Percentiles rank a stretch among this genome's conserved stretches.
Evolutionary conservation across 1,140 invertebrate species (phyloP).

Genomic region (Calephelis nemesis): DNA sequence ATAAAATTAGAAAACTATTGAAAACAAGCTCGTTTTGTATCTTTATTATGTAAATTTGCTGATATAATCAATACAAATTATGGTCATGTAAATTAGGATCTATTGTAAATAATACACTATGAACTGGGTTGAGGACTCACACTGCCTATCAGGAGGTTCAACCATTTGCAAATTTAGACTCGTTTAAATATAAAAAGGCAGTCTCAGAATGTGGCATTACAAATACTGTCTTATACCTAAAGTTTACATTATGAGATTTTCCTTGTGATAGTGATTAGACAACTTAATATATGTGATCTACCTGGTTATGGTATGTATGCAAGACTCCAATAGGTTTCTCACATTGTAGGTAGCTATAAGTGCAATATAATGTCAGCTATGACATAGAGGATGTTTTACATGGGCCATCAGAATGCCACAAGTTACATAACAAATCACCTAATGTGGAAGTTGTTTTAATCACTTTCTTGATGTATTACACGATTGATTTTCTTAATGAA

Average conservation of each 20-base stretch:
- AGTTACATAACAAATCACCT: neutral
- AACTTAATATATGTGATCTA: constrained; percentile 75
- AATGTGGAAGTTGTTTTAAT: constrained; percentile 8
- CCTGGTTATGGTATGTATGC: constrained; percentile 67
- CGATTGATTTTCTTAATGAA: no score
- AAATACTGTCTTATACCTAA: constrained; percentile 76
- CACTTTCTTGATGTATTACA: no score
- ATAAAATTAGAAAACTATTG: constrained; percentile 44
- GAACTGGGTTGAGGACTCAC: constrained; percentile 65
- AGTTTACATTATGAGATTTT: constrained; percentile 77
- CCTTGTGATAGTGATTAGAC: constrained; percentile 76
- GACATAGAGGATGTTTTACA: constrained; percentile 32
- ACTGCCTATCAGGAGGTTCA: constrained; percentile 57
- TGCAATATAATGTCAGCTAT: constrained; percentile 73
- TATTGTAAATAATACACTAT: constrained; percentile 73
- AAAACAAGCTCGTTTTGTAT: constrained; percentile 74
- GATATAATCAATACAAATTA: constrained; percentile 80
- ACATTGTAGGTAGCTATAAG: constrained; percentile 63
- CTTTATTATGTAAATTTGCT: constrained; percentile 81
- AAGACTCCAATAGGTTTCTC: constrained; percentile 59
- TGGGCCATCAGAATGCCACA: no score
- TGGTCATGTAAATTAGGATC: constrained; percentile 75
- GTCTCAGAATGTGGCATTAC: constrained; percentile 77
- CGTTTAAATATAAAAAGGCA: constrained; percentile 78
- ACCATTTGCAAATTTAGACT: constrained; percentile 68